phyloP scores from a whole-genome alignment of 1,140 invertebrate genomes.

The Aphaenogaster floridana region DNA sequence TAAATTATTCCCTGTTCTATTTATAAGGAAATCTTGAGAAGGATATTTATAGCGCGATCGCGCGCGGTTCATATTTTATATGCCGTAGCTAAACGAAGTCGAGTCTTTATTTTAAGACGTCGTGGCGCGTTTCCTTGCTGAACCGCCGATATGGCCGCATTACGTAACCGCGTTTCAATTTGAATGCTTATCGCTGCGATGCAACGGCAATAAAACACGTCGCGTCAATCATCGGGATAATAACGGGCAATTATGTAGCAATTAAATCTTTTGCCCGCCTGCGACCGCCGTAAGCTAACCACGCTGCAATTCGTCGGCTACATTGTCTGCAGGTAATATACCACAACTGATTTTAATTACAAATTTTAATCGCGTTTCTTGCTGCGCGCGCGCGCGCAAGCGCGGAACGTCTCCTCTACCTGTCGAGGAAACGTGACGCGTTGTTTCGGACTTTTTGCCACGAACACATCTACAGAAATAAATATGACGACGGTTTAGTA shows the following conservation, averaged over 20 bases:
- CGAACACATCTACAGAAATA: constrained; percentile 53
- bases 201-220: constrained; percentile 52
- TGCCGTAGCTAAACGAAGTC: constrained; percentile 9
- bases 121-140: not conserved
- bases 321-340: constrained; percentile 49
- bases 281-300: constrained; percentile 12
- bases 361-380: constrained; percentile 62
- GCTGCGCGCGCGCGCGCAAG: not conserved
- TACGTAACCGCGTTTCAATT: constrained; percentile 47
- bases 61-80: constrained; percentile 55
- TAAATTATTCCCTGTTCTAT: constrained; percentile 58
- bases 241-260: constrained; percentile 55
- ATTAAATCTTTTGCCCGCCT: constrained; percentile 53
- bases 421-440: constrained; percentile 40
- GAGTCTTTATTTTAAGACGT: constrained; percentile 46
- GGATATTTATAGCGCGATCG: constrained; percentile 49
- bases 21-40: constrained; percentile 54
- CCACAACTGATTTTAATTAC: constrained; percentile 62
- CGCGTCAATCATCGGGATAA: constrained; percentile 59
- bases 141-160: constrained; percentile 1
- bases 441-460: constrained; percentile 56
- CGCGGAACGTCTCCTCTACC: not conserved
- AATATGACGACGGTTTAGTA: constrained; percentile 51
- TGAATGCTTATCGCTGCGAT: constrained; percentile 32
- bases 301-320: constrained; percentile 49